Evolutionary conservation across 2,888 invertebrate species (phyloP), one percentile per base, ranked within the genome.

Genomic region (Tenthredo notha): DNA sequence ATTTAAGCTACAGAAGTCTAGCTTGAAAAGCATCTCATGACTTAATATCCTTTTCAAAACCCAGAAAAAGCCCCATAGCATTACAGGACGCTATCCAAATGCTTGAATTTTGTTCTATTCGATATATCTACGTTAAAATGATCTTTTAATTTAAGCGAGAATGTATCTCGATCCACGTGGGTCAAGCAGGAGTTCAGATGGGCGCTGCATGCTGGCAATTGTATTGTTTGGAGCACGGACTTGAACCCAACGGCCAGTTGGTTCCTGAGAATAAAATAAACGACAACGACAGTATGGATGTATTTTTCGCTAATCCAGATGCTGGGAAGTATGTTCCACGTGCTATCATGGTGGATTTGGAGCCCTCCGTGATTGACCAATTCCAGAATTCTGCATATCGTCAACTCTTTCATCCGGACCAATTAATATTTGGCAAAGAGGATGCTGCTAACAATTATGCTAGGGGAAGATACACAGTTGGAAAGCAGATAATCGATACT

Each of bases 241-340:
- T 94, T 87, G 92, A 92, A 88, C 94, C 94, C 40, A 93, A 94
- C 89, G 94, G 94, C 43, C 92, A 92, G 86, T 92, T 94, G 91
- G 80, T 84, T 29, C 94, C 94, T 12, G 92, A 92, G 47, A 94
- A 94, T 88, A 47, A 25, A 37, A 10, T 29, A 12, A 25, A 29
- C 2, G 18, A 12, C 7, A 94, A 94, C 87, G 88, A 90, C 4
- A 87, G 87, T 15, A 94, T 94, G 90, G 94, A 94, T 86, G 94
- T 91, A 18, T 88, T 91, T 83, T 92, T 92, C 87, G 86, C 86
- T 33, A 94, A 95, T 90, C 95, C 95, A 29, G 94, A 94, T 72
- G 92, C 94, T 78, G 95, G 95, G 37, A 95, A 95, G 88, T 95
- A 95, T 89, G 95, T 95, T 0, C 95, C 95, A 18, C 92, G 95